These are phyloP conservation scores for Atherix ibis DNA, from an alignment of 2,888 invertebrate species.

Conservation along the genomic window DNA sequence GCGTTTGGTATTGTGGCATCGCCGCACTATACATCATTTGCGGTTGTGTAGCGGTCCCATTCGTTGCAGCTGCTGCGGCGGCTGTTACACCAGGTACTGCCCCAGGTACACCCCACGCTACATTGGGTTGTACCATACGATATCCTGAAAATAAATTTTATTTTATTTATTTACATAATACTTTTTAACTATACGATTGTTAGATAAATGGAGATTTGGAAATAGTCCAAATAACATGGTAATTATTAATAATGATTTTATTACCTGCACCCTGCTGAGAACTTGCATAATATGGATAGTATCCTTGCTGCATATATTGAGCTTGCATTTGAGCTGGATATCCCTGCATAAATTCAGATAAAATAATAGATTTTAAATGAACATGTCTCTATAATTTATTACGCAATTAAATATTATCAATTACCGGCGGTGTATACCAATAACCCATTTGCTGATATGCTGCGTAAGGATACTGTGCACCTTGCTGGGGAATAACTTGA, in stretches of 20 bases:
- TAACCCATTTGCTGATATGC: constrained; percentile 76
- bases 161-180: no score
- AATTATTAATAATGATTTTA: no score
- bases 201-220: no score
- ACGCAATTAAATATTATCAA: constrained; percentile 5
- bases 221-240: no score
- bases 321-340: constrained; percentile 60
- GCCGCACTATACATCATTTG: constrained; percentile 50
- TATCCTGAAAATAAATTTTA: constrained; percentile 34
- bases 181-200: no score
- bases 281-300: constrained; percentile 52
- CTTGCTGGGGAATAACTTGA: constrained; percentile 42
- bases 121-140: constrained; percentile 45
- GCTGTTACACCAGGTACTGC: constrained; percentile 37
- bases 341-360: constrained; percentile 34
- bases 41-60: constrained; percentile 40
- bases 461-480: constrained; percentile 68
- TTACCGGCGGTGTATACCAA: constrained; percentile 71
- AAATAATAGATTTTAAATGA: constrained; percentile 1
- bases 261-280: constrained; percentile 49
- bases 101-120: constrained; percentile 36
- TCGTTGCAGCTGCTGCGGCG: constrained; percentile 31
- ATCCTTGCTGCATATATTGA: constrained; percentile 65
- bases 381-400: not conserved
- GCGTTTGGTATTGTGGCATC: constrained; percentile 74